phyloP scores from a whole-genome alignment of 2,888 invertebrate genomes.

The Falcaria lacertinaria region DNA sequence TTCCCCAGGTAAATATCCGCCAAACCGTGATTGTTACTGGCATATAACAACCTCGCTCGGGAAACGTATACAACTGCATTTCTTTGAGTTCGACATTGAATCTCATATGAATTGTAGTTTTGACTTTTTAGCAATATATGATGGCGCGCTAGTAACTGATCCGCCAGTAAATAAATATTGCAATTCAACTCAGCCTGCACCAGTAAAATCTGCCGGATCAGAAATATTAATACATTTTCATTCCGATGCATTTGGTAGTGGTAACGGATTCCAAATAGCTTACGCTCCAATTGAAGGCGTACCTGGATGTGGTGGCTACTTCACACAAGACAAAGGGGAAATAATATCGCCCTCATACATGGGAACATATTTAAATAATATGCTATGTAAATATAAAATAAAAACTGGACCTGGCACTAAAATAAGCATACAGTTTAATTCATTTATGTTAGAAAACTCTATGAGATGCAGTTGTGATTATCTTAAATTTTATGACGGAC shows the following conservation, averaged over 20 bases:
- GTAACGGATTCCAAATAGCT: slow-evolving; percentile 92
- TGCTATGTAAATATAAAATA: slow-evolving; percentile 91
- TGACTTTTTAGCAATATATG: slow-evolving; percentile 86
- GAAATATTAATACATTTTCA: slow-evolving; percentile 87
- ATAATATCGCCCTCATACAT: slow-evolving; percentile 82
- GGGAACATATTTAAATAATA: slow-evolving; percentile 76
- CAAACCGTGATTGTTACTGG: slow-evolving; percentile 92
- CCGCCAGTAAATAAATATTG: slow-evolving; percentile 84
- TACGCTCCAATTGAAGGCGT: slow-evolving; percentile 85
- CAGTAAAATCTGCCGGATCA: slow-evolving; percentile 83
- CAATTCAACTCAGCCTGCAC: slow-evolving; percentile 85
- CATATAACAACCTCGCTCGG: slow-evolving; percentile 81
- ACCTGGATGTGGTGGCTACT: slow-evolving; percentile 91
- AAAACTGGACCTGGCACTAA: slow-evolving; percentile 81
- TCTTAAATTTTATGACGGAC: slow-evolving; percentile 84
- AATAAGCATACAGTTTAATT: slow-evolving; percentile 82
- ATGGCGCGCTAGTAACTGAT: slow-evolving; percentile 69
- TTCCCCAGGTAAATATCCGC: slow-evolving; percentile 92
- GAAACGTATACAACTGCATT: slow-evolving; percentile 89
- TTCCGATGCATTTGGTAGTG: slow-evolving; percentile 83
- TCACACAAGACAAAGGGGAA: slow-evolving; percentile 81
- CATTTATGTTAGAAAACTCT: slow-evolving; percentile 83
- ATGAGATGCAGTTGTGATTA: slow-evolving; percentile 81
- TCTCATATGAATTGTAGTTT: slow-evolving; percentile 84
- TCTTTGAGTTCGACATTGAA: slow-evolving; percentile 89